Evolutionary conservation across 53 echinoderm and acorn worm species (phyloP).

Genomic region (Mesocentrotus franciscanus): DNA sequence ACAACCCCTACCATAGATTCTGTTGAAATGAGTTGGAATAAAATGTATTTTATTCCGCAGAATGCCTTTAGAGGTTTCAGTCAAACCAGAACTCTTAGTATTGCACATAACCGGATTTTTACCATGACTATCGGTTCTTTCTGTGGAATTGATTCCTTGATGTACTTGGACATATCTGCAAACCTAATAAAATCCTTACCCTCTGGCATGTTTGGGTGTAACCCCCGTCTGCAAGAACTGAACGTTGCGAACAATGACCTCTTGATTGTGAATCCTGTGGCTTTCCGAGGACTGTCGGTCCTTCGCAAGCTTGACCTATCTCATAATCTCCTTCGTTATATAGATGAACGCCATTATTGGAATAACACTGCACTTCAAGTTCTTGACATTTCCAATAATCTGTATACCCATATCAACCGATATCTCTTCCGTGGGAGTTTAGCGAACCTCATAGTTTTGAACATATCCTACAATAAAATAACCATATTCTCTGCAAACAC

Average conservation of each 20-base stretch:
- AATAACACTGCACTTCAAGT: neutral
- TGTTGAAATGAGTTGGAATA: neutral
- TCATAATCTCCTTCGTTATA: neutral
- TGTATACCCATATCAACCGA: neutral
- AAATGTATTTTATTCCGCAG: neutral
- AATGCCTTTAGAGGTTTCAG: conserved; percentile 23
- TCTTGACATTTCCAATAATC: conserved; percentile 18
- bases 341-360: neutral
- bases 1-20: neutral
- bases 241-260: neutral
- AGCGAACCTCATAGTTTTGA: neutral
- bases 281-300: neutral
- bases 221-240: neutral
- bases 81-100: neutral
- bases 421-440: neutral
- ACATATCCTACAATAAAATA: neutral
- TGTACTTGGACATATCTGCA: neutral
- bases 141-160: conserved; percentile 38
- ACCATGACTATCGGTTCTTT: neutral
- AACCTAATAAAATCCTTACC: neutral
- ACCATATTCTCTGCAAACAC: neutral
- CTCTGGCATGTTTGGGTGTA: conserved; percentile 8
- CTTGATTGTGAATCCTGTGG: neutral
- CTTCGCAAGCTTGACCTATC: neutral
- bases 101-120: neutral